Evolutionary conservation across 2,888 invertebrate genomes (phyloP).

Genomic region (Plusia festucae): DNA sequence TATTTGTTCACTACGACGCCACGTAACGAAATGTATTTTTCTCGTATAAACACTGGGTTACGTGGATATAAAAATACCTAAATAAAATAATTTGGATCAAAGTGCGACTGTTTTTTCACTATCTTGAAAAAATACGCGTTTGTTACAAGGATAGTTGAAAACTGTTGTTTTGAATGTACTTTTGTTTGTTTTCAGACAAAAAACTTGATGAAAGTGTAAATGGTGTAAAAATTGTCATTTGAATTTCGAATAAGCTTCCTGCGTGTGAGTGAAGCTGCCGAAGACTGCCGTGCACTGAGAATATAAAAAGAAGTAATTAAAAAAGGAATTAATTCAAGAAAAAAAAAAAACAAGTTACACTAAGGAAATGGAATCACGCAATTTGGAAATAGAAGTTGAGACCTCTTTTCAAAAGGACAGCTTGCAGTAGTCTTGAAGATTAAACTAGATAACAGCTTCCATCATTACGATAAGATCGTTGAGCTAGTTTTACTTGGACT

Average conservation of each 20-base stretch:
- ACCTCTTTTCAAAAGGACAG: too few relatives aligned
- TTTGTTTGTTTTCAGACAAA: not conserved
- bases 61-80: conserved; percentile 48
- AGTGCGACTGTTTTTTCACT: conserved; percentile 15
- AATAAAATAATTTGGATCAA: conserved; percentile 45
- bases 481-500: conserved; percentile 5
- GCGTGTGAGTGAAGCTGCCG: too few relatives aligned
- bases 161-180: not conserved
- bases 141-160: not conserved
- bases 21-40: conserved; percentile 47
- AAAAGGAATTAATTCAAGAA: too few relatives aligned
- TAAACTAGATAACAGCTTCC: not conserved
- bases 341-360: too few relatives aligned
- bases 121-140: conserved; percentile 1
- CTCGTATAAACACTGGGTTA: conserved; percentile 43
- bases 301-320: too few relatives aligned
- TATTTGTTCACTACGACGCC: conserved; percentile 35
- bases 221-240: too few relatives aligned
- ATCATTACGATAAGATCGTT: not conserved
- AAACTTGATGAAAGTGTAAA: too few relatives aligned
- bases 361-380: too few relatives aligned
- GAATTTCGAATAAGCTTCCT: too few relatives aligned
- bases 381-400: too few relatives aligned
- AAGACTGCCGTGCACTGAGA: too few relatives aligned
- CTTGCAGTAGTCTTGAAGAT: not conserved